Base-by-base conservation (phyloP, 1,140 invertebrate species). In the Zaprionus gabonicus region DNA sequence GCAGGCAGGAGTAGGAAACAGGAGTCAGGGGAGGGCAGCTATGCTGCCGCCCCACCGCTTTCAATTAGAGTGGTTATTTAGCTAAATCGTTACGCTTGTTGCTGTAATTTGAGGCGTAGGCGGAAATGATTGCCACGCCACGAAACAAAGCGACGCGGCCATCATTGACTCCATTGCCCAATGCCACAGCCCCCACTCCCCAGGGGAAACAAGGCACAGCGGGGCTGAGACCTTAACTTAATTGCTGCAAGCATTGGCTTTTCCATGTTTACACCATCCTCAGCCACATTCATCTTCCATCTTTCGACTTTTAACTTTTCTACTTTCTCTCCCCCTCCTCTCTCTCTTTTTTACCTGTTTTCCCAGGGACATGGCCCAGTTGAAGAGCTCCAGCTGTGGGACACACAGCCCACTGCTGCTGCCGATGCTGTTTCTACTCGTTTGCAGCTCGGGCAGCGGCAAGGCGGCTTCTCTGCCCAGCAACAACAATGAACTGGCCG, bases 1-100 rank as follows among this genome's bases (percentile, higher is more conserved):
- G 12, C 6, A 9, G 17, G 12, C 13, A 3, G 17, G 3, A 1
- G 28, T 23, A 7, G 41, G 41, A 15, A 2, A 13, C 25, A 53
- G n/a, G 6, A 44, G 25, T 55, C 23, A 1, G 20, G 13, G 4
- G 38, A 17, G 12, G 23, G 27, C 44, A 60, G 58, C 49, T 41
- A 55, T 41, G 66, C 69, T 51, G 56, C 69, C 51, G 56, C 73
- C 79, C 79, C 70, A 77, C 65, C 79, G 81, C 76, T 71, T 90
- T 90, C 85, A 90, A 90, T 90, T 90, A 90, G 85, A 90, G 79
- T 85, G 85, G 72, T 80, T 90, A 90, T 90, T 90, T 81, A 85
- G 85, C 85, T 82, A 90, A 88, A 88, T 88, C 85, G 85, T 84
- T 88, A 85, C 64, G 78, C 84, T 75, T 87, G 84, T 88, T 87